A percentile compares a stretch with the other conserved stretches of the same genome.
Evolutionary conservation across 1,140 invertebrate species (phyloP).

Genomic region (Dendroctonus ponderosae): DNA sequence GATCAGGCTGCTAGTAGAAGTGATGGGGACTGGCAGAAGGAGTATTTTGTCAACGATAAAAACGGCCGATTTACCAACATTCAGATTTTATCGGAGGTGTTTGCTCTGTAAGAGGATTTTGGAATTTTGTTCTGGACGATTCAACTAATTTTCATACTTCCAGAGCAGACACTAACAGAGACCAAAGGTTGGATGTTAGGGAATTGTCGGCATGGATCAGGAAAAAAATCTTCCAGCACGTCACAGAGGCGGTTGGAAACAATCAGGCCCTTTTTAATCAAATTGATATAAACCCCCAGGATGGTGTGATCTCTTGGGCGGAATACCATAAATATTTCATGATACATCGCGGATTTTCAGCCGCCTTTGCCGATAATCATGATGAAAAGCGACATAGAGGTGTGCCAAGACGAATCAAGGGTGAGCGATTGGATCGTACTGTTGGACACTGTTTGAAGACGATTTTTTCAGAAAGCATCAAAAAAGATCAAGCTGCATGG

Average conservation of each 20-base stretch:
- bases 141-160: background rate
- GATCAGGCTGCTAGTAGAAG: too few species aligned
- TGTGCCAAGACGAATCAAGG: slow-evolving; percentile 54
- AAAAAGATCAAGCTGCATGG: slow-evolving; percentile 77
- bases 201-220: slow-evolving; percentile 74
- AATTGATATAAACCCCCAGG: slow-evolving; percentile 70
- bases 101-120: slow-evolving; percentile 47
- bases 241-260: slow-evolving; percentile 67
- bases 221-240: slow-evolving; percentile 71
- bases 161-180: slow-evolving; percentile 68
- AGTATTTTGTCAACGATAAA: too few species aligned
- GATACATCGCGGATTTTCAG: slow-evolving; percentile 64
- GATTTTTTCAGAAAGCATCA: slow-evolving; percentile 60
- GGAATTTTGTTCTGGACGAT: background rate
- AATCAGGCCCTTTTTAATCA: slow-evolving; percentile 71
- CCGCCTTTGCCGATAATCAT: slow-evolving; percentile 64
- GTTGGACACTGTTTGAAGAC: background rate
- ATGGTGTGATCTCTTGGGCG: slow-evolving; percentile 78
- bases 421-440: slow-evolving; percentile 39
- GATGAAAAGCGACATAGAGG: slow-evolving; percentile 63
- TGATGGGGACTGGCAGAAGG: slow-evolving; percentile 27
- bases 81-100: slow-evolving; percentile 55
- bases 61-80: slow-evolving; percentile 39
- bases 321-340: slow-evolving; percentile 77
- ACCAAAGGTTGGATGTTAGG: slow-evolving; percentile 61